Percentiles rank a stretch among this genome's conserved stretches.
Conservation (phyloP, 2,113 vertebrate genomes). For the Chaetodon auriga region DNA sequence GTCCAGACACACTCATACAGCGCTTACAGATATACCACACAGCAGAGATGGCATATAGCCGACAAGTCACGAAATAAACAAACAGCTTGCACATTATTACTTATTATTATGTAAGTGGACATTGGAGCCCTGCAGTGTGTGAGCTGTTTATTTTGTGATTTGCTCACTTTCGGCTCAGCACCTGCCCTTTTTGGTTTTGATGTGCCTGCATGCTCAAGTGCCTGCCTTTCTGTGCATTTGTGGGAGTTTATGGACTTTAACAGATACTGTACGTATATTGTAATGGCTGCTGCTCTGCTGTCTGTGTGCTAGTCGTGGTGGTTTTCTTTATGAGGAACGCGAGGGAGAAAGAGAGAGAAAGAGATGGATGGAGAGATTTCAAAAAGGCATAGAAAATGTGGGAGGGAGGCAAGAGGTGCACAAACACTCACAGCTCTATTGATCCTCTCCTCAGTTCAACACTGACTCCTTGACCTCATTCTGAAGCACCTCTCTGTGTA, state of each 20-base stretch:
- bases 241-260: constrained; percentile 5
- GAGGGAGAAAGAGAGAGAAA: not conserved
- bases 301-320: not conserved
- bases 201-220: not conserved
- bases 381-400: constrained; percentile 55
- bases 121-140: too few species aligned
- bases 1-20: constrained; percentile 34
- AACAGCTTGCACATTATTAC: too few species aligned
- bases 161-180: too few species aligned
- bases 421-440: constrained; percentile 71
- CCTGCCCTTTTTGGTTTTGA: too few species aligned
- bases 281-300: constrained; percentile 19
- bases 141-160: too few species aligned
- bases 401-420: constrained; percentile 59
- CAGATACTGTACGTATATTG: constrained; percentile 1
- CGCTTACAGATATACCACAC: constrained; percentile 36
- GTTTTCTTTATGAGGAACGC: constrained; percentile 3
- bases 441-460: constrained; percentile 75
- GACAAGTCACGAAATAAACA: not conserved
- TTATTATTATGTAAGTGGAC: too few species aligned
- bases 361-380: constrained; percentile 36
- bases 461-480: constrained; percentile 73
- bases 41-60: constrained; percentile 12
- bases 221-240: constrained; percentile 10
- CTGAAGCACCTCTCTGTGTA: constrained; percentile 52